These are phyloP conservation scores for Mohoua ochrocephala DNA, from an alignment of 2,113 vertebrate species.

Conservation along the genomic window DNA sequence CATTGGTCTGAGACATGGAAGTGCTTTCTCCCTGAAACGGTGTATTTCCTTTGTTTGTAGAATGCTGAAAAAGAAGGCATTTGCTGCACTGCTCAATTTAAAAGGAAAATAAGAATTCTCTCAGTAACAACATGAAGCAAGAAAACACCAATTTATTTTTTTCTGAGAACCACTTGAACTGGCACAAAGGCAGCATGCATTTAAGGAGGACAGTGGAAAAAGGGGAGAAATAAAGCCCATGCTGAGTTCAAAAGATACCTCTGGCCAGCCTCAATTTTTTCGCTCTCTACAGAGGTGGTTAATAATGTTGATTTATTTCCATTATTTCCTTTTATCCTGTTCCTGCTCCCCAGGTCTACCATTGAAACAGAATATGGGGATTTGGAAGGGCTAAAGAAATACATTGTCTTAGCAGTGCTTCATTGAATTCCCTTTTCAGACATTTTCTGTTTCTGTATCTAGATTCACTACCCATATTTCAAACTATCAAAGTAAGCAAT, in stretches of 20 bases:
- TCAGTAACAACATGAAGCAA: background rate
- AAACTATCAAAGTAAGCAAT: background rate
- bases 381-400: background rate
- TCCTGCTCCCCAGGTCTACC: background rate
- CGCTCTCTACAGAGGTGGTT: background rate
- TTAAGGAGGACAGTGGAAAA: background rate
- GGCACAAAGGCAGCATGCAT: background rate
- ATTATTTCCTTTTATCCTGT: background rate
- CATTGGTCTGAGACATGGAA: fast-evolving
- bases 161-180: background rate
- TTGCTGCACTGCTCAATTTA: background rate
- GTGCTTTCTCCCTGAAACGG: background rate
- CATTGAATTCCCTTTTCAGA: background rate
- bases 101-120: background rate
- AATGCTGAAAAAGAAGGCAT: background rate
- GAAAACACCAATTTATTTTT: background rate
- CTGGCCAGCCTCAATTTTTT: background rate
- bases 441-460: background rate
- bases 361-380: background rate
- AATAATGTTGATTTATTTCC: background rate
- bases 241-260: background rate
- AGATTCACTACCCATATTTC: background rate
- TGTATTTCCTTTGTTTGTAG: background rate
- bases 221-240: background rate
- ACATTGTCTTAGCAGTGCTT: background rate